Evolutionary conservation across 2,888 invertebrate species (phyloP).

Genomic region (Ypsolopha scabrella): DNA sequence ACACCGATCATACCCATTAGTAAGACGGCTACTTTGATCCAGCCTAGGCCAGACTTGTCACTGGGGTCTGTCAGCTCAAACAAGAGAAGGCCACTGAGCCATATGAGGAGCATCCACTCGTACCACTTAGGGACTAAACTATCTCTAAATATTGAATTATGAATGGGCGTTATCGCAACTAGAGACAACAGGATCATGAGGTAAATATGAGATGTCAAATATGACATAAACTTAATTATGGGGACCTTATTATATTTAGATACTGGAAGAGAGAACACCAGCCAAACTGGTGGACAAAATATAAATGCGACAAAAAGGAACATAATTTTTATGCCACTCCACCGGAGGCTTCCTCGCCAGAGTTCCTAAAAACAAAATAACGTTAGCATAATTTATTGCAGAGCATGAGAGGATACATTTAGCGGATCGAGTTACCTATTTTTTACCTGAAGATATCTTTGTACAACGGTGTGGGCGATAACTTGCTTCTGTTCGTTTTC

Average conservation of each 20-base stretch:
- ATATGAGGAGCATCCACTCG: conserved; percentile 95
- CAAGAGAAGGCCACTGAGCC: conserved; percentile 93
- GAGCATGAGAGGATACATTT: conserved; percentile 4
- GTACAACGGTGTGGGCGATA: conserved; percentile 97
- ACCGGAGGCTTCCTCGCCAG: conserved; percentile 97
- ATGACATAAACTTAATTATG: conserved; percentile 99
- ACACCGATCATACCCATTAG: conserved; percentile 92
- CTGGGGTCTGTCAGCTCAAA: conserved; percentile 98
- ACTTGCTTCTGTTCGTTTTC: conserved; percentile 99
- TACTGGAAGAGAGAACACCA: conserved; percentile 93
- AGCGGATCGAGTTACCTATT: conserved; percentile 63
- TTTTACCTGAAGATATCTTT: conserved; percentile 93
- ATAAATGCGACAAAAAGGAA: conserved; percentile 93
- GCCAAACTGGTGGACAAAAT: conserved; percentile 96
- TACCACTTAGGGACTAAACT: conserved; percentile 93
- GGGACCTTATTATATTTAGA: conserved; percentile 98
- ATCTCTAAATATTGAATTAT: conserved; percentile 80
- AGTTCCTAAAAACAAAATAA: conserved; percentile 84
- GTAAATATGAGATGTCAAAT: conserved; percentile 98
- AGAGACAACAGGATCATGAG: conserved; percentile 93
- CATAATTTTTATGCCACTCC: conserved; percentile 96
- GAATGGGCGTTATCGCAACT: conserved; percentile 90
- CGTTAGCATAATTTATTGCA: background rate
- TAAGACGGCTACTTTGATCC: conserved; percentile 89
- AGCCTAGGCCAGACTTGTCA: conserved; percentile 96